A percentile compares a stretch with the other conserved stretches of the same genome.
These are phyloP conservation scores for Tachysurus fulvidraco DNA, from an alignment of 2,113 vertebrate genomes.

Conservation along the genomic window DNA sequence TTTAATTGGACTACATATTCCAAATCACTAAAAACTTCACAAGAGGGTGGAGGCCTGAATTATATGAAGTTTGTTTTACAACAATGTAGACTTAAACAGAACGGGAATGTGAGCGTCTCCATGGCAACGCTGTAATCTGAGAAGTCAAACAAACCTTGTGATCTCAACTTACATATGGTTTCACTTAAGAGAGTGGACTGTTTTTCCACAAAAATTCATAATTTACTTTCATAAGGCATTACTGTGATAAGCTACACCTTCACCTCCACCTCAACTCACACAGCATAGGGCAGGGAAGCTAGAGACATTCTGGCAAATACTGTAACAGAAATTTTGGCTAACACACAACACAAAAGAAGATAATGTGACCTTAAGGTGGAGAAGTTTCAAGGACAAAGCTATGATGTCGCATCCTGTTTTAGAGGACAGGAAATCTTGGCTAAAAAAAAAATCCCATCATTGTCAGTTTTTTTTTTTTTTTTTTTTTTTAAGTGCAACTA, in stretches of 20 bases:
- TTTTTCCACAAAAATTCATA: slow-evolving; percentile 70
- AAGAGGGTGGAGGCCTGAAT: slow-evolving; percentile 75
- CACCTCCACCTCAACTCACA: slow-evolving; percentile 57
- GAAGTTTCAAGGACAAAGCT: slow-evolving; percentile 35
- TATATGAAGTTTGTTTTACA: slow-evolving; percentile 77
- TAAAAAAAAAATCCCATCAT: slow-evolving; percentile 73
- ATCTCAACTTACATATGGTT: slow-evolving; percentile 75
- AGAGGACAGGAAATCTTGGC: slow-evolving; percentile 68
- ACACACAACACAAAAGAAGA: background rate
- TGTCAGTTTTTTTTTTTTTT: slow-evolving; percentile 52
- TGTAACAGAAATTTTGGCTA: slow-evolving; percentile 3
- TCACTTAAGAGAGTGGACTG: slow-evolving; percentile 67
- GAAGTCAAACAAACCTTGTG: slow-evolving; percentile 76
- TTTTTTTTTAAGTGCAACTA: slow-evolving; percentile 25
- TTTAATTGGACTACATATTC: slow-evolving; percentile 69
- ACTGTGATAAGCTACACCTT: slow-evolving; percentile 74
- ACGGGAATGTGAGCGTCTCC: slow-evolving; percentile 63
- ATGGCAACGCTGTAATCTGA: slow-evolving; percentile 76
- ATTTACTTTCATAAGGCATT: slow-evolving; percentile 78
- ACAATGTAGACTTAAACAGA: slow-evolving; percentile 73
- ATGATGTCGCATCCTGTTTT: slow-evolving; percentile 71
- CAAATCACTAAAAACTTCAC: slow-evolving; percentile 71
- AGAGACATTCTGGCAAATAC: background rate
- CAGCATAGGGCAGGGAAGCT: background rate
- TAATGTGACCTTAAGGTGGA: slow-evolving; percentile 26